These are phyloP conservation scores for Caenorhabditis doughertyi DNA, from an alignment of 2,888 invertebrate species.

Conservation along the genomic window DNA sequence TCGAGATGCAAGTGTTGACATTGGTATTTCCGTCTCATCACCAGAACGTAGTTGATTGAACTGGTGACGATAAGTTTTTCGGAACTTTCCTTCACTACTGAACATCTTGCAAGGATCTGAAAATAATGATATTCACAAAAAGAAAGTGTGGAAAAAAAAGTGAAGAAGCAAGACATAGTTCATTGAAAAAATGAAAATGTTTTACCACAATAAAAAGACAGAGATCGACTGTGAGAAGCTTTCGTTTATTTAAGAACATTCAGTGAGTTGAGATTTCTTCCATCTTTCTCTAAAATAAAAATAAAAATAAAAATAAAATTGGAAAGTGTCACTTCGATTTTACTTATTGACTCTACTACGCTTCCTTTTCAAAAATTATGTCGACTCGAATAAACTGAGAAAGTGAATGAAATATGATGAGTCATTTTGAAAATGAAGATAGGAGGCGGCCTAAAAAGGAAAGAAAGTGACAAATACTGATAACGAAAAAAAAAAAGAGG, in stretches of 20 bases:
- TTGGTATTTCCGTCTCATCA: slow-evolving; percentile 58
- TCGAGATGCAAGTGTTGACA: slow-evolving; percentile 49
- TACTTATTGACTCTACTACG: slow-evolving; percentile 15
- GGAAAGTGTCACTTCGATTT: not conserved
- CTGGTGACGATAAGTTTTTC: slow-evolving; percentile 54
- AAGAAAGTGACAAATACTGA: slow-evolving; percentile 19
- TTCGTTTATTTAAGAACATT: no score
- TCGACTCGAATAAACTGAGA: slow-evolving; percentile 18
- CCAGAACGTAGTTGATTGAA: slow-evolving; percentile 45
- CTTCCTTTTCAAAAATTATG: slow-evolving; percentile 19
- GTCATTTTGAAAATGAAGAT: slow-evolving; percentile 9
- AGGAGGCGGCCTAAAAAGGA: not conserved
- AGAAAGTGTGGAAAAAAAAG: not conserved
- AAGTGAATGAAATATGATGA: slow-evolving; percentile 17
- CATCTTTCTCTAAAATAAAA: no score
- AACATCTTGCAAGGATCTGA: slow-evolving; percentile 38
- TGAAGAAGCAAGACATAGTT: not conserved
- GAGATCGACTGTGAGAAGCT: no score
- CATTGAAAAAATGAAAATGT: no score
- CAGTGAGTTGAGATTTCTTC: no score
- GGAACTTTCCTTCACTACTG: slow-evolving; percentile 52
- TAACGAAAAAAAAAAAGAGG: slow-evolving; percentile 13
- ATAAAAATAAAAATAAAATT: not conserved
- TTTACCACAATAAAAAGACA: no score
- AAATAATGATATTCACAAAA: not conserved